Conservation (phyloP, 2,888 invertebrate species). For the Idaea biselata region DNA sequence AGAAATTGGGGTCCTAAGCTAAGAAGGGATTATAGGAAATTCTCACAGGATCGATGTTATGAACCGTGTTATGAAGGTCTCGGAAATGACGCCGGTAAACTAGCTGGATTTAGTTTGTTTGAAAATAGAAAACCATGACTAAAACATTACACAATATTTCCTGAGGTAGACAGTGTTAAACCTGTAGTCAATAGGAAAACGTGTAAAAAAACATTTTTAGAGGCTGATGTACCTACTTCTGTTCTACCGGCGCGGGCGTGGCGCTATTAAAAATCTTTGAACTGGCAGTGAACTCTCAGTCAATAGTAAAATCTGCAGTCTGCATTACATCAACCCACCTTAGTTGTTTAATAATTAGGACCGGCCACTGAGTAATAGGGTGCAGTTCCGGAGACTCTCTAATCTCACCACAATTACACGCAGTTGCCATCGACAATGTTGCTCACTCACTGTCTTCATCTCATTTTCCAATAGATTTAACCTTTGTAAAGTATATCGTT, state of each 20-base stretch:
- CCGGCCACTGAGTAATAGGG: slow-evolving; percentile 36
- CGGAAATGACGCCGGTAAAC: neutral
- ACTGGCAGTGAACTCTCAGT: neutral
- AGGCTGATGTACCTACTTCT: too few relatives aligned
- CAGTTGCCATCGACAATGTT: slow-evolving; percentile 24
- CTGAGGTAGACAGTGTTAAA: neutral
- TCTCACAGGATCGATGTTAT: neutral
- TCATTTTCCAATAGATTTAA: slow-evolving; percentile 25
- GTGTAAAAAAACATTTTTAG: neutral
- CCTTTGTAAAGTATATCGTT: slow-evolving; percentile 19
- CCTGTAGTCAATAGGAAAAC: neutral
- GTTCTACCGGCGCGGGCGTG: too few relatives aligned
- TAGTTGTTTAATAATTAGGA: slow-evolving; percentile 29
- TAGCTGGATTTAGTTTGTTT: neutral
- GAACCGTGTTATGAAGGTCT: neutral
- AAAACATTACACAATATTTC: neutral
- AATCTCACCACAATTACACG: slow-evolving; percentile 34
- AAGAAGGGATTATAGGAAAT: too few relatives aligned
- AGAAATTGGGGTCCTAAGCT: too few relatives aligned
- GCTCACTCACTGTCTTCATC: slow-evolving; percentile 22
- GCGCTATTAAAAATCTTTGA: too few relatives aligned
- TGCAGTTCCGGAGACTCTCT: slow-evolving; percentile 36
- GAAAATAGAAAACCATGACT: neutral
- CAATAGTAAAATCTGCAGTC: slow-evolving; percentile 13
- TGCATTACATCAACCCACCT: neutral